Evolutionary conservation across 2,797 vertebrate genomes (phyloP).

Genomic region (Tenualosa ilisha): DNA sequence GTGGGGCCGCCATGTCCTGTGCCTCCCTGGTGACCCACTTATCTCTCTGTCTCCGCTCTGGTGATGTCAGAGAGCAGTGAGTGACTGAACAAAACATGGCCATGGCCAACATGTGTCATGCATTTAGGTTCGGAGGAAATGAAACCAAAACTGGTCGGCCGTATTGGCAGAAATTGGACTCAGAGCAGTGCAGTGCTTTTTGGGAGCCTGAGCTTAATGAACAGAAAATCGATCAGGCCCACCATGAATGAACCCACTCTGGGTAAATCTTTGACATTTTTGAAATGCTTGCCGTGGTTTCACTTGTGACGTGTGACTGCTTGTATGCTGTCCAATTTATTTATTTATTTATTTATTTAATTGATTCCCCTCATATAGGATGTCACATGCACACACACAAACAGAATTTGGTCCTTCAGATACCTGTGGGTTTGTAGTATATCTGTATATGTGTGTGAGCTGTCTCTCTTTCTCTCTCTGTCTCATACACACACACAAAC

Average conservation of each 20-base stretch:
- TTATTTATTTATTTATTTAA: no score
- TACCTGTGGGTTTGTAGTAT: no score
- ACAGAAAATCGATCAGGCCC: not conserved
- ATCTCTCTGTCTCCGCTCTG: not conserved
- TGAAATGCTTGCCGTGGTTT: not conserved
- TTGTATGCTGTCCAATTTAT: not conserved
- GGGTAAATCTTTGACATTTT: not conserved
- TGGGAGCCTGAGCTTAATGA: not conserved
- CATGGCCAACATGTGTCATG: not conserved
- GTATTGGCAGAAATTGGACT: not conserved
- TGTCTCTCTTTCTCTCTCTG: no score
- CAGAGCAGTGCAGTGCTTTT: not conserved
- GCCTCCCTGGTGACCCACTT: not conserved
- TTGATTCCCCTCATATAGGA: not conserved
- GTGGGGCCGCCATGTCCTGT: not conserved
- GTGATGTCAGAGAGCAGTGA: no score
- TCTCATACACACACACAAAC: no score
- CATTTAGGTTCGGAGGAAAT: not conserved
- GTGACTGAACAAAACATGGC: no score
- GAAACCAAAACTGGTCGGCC: not conserved
- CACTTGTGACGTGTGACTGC: not conserved
- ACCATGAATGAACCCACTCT: not conserved
- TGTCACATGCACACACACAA: not conserved
- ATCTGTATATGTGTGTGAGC: no score
- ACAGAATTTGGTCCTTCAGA: not conserved